Evolutionary conservation across 2,797 vertebrate species (phyloP).

Genomic region (Notoglanidium macrostoma): DNA sequence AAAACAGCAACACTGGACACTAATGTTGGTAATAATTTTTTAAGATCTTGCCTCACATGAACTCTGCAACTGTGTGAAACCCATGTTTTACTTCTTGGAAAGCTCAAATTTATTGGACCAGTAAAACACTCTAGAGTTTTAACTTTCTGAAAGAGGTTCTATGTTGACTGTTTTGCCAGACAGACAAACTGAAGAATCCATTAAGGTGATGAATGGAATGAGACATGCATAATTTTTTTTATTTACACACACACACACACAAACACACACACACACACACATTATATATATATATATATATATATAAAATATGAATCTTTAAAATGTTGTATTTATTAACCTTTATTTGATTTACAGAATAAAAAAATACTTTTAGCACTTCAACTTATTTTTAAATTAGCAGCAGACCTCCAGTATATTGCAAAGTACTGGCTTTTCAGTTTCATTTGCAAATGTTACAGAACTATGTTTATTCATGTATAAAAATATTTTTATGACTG

Average conservation of each 20-base stretch:
- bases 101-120: background rate
- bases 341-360: background rate
- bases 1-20: background rate
- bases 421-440: background rate
- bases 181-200: background rate
- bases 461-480: background rate
- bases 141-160: background rate
- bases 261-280: too few relatives aligned
- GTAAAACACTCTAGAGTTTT: background rate
- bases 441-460: background rate
- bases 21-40: conserved; percentile 9
- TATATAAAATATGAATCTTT: background rate
- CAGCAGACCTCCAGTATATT: background rate
- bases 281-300: too few relatives aligned
- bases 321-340: background rate
- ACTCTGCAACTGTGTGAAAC: background rate
- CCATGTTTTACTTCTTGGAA: background rate
- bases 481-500: background rate
- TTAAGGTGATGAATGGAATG: background rate
- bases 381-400: background rate
- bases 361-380: background rate
- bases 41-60: background rate
- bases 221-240: background rate
- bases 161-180: background rate
- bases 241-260: background rate